These are phyloP conservation scores for Uria lomvia DNA, from an alignment of 2,113 vertebrate species.

Conservation along the genomic window DNA sequence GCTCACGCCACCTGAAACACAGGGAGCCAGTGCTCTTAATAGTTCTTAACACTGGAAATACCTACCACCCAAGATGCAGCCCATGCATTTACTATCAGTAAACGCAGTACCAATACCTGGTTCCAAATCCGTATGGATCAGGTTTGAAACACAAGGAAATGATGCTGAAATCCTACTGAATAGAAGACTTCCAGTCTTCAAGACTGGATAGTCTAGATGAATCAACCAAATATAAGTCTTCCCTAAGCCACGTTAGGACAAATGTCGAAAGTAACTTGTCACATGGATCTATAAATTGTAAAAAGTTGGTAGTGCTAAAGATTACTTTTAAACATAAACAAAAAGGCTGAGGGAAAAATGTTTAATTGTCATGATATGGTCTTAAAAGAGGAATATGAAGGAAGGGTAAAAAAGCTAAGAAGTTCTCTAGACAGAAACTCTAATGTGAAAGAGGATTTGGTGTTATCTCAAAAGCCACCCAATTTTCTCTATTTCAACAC, in stretches of 20 bases:
- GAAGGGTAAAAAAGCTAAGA: neutral
- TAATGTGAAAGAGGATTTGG: neutral
- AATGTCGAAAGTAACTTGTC: rapidly evolving
- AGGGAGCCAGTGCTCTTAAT: neutral
- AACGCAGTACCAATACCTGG: neutral
- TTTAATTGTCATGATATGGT: neutral
- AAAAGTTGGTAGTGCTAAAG: neutral
- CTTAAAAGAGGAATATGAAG: neutral
- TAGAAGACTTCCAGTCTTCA: neutral
- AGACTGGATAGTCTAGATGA: neutral
- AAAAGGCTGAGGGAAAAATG: neutral
- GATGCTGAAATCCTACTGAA: neutral
- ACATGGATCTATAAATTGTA: rapidly evolving
- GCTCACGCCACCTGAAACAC: neutral
- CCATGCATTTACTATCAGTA: neutral
- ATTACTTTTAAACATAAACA: neutral
- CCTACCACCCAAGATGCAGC: neutral
- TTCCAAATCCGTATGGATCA: neutral
- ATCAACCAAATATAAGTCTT: neutral
- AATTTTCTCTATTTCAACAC: neutral
- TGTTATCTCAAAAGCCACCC: neutral
- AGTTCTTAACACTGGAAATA: neutral
- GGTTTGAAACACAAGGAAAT: neutral
- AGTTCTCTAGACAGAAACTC: neutral
- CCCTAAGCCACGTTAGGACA: neutral